Evolutionary conservation across 2,888 invertebrate genomes (phyloP).

Genomic region (Mellilla xanthometata): DNA sequence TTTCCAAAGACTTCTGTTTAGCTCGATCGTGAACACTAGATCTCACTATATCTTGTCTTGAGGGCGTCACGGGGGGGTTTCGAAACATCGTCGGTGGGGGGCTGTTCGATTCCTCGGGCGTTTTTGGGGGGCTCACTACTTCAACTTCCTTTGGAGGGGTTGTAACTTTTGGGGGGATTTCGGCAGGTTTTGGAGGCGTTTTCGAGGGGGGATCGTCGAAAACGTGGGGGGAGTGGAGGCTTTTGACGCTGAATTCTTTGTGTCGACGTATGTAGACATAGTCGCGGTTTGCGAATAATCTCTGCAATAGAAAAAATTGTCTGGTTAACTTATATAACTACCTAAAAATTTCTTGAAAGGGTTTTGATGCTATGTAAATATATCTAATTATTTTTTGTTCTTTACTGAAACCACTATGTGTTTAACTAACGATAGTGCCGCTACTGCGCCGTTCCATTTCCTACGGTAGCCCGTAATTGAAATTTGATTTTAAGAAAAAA

Average conservation of each 20-base stretch:
- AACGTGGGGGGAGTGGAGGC: constrained; percentile 9
- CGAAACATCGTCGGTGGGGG: too few relatives aligned
- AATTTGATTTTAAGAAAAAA: too few relatives aligned
- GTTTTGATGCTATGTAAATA: too few relatives aligned
- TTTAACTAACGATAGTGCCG: too few relatives aligned
- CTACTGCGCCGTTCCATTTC: too few relatives aligned
- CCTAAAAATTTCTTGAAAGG: too few relatives aligned
- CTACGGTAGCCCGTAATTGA: too few relatives aligned
- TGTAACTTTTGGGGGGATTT: background rate
- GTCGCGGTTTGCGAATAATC: constrained; percentile 92
- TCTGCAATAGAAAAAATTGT: constrained; percentile 73
- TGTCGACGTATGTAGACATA: constrained; percentile 91
- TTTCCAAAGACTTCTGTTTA: constrained; percentile 53
- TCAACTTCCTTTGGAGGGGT: background rate
- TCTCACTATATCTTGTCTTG: constrained; percentile 3
- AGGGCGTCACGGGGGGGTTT: too few relatives aligned
- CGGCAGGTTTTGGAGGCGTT: background rate
- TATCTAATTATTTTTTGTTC: too few relatives aligned
- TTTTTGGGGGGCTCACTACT: background rate
- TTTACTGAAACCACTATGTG: too few relatives aligned
- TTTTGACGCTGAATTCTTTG: constrained; percentile 51
- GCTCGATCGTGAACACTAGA: constrained; percentile 60
- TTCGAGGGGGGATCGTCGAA: background rate
- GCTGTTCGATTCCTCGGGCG: background rate
- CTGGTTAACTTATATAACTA: too few relatives aligned